phyloP scores from a whole-genome alignment of 2,888 invertebrate species.

The Gibbula magus region DNA sequence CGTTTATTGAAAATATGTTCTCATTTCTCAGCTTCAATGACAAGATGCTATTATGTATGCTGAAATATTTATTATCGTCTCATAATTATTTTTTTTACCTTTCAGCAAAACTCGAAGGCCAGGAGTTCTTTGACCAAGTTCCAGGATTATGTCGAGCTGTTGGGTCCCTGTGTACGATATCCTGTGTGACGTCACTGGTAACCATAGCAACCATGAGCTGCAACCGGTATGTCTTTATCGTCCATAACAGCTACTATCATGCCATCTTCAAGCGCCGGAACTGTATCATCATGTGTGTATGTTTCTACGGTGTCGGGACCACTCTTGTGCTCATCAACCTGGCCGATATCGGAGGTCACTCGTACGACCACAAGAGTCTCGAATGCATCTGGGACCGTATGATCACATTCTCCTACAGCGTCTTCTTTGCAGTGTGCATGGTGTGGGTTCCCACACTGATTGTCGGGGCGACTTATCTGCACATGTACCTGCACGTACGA shows the following conservation, averaged over 20 bases:
- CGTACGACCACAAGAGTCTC: constrained; percentile 55
- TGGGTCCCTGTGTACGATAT: constrained; percentile 57
- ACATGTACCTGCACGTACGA: constrained; percentile 46
- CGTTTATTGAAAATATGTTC: too few relatives aligned
- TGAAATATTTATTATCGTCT: too few relatives aligned
- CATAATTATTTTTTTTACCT: constrained; percentile 7
- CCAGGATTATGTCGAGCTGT: constrained; percentile 57
- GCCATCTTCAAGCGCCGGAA: constrained; percentile 49
- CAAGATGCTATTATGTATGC: too few relatives aligned
- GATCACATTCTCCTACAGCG: constrained; percentile 55
- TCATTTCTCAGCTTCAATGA: too few relatives aligned
- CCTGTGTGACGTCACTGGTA: constrained; percentile 59
- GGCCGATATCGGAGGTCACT: constrained; percentile 55
- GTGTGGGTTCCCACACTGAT: constrained; percentile 58
- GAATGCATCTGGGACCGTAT: constrained; percentile 64
- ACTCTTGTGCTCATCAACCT: constrained; percentile 50
- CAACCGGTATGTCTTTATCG: constrained; percentile 62
- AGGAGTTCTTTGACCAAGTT: constrained; percentile 49
- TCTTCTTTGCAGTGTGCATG: constrained; percentile 52
- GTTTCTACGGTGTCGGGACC: constrained; percentile 49
- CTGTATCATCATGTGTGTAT: constrained; percentile 47
- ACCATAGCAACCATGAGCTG: constrained; percentile 59
- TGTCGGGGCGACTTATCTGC: constrained; percentile 49
- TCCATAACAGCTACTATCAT: constrained; percentile 45
- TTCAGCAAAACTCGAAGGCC: constrained; percentile 61